Evolutionary conservation across 2,113 vertebrate genomes (phyloP).

Genomic region (Kryptolebias marmoratus): DNA sequence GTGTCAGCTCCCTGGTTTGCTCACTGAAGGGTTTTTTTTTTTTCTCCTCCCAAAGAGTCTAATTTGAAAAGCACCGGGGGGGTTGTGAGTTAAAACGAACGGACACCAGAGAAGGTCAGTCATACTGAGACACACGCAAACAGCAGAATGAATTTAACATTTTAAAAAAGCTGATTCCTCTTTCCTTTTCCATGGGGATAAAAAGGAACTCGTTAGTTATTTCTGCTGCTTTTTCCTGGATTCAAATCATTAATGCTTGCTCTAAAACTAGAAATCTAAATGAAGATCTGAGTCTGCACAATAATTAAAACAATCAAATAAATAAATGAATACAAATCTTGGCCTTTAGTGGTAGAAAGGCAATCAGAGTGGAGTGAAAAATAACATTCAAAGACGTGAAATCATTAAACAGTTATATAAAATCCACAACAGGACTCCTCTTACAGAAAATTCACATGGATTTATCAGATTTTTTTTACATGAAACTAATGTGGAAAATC

Average conservation of each 20-base stretch:
- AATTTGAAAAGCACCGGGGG: conserved; percentile 63
- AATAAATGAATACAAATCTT: background rate
- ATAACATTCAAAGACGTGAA: too few relatives aligned
- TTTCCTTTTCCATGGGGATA: too few relatives aligned
- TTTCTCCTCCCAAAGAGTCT: conserved; percentile 25
- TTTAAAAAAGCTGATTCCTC: too few relatives aligned
- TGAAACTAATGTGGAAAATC: too few relatives aligned
- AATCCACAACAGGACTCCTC: too few relatives aligned
- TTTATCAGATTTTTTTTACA: too few relatives aligned
- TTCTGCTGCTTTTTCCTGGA: background rate
- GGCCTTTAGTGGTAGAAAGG: background rate
- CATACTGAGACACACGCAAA: background rate
- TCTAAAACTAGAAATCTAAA: background rate
- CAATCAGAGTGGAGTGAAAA: background rate
- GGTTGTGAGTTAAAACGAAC: conserved; percentile 59
- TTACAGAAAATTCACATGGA: too few relatives aligned
- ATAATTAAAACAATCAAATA: background rate
- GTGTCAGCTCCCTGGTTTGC: conserved; percentile 12
- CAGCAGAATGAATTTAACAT: background rate
- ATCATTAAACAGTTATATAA: too few relatives aligned
- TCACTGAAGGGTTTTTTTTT: background rate
- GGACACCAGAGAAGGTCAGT: conserved; percentile 45
- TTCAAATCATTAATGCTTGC: background rate
- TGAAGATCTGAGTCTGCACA: background rate
- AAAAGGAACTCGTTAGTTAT: background rate